phyloP scores from a whole-genome alignment of 2,113 vertebrate species.

The Callionymus lyra region DNA sequence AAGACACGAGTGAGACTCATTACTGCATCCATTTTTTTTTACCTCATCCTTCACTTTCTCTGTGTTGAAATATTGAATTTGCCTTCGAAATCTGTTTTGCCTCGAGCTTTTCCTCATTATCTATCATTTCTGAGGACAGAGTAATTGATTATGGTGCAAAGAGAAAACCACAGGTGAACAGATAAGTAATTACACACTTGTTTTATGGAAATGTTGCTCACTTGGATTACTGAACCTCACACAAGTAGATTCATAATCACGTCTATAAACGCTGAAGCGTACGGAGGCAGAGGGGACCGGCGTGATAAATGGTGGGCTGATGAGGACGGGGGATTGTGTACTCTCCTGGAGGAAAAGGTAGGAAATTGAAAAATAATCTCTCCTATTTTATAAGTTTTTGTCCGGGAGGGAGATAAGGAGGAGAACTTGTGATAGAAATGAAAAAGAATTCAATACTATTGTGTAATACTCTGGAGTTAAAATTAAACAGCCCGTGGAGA shows the following conservation, averaged over 20 bases:
- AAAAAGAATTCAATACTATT: too few species aligned
- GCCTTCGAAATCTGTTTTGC: slow-evolving; percentile 45
- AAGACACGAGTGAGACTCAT: slow-evolving; percentile 41
- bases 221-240: slow-evolving; percentile 22
- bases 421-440: too few species aligned
- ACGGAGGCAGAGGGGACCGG: slow-evolving; percentile 29
- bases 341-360: slow-evolving; percentile 33
- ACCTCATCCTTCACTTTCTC: slow-evolving; percentile 32
- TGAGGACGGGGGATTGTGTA: slow-evolving; percentile 24
- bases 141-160: slow-evolving; percentile 50
- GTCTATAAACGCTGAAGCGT: slow-evolving; percentile 34
- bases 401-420: slow-evolving; percentile 39
- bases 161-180: slow-evolving; percentile 45
- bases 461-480: slow-evolving; percentile 5
- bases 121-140: slow-evolving; percentile 48
- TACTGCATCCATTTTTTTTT: slow-evolving; percentile 39
- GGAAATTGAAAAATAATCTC: slow-evolving; percentile 60
- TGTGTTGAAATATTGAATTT: slow-evolving; percentile 49
- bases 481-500: slow-evolving; percentile 12
- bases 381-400: slow-evolving; percentile 41
- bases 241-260: slow-evolving; percentile 32
- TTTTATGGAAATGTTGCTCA: slow-evolving; percentile 38
- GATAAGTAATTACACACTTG: slow-evolving; percentile 50
- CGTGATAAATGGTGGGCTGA: slow-evolving; percentile 38
- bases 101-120: slow-evolving; percentile 45